These are phyloP conservation scores for Drosophila mojavensis DNA, from an alignment of 1,140 invertebrate genomes.

Conservation along the genomic window DNA sequence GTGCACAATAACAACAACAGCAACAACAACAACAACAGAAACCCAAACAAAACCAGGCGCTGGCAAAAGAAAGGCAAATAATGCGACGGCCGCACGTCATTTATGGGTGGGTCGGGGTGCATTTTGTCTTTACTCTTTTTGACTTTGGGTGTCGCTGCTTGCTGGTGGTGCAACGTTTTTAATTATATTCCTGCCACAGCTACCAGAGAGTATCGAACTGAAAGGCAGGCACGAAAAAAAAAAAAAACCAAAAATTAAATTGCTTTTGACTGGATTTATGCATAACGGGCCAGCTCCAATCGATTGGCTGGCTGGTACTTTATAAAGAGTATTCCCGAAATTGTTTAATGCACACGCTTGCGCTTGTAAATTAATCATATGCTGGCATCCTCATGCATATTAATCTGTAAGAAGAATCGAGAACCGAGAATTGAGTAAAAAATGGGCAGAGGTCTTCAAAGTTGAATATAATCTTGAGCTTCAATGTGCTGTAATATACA, in stretches of 20 bases:
- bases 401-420: not conserved
- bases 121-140: not conserved
- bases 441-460: not conserved
- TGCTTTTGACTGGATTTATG: constrained; percentile 33
- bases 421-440: not conserved
- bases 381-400: constrained; percentile 1
- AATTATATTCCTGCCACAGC: constrained; percentile 65
- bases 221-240: constrained; percentile 13
- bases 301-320: not conserved
- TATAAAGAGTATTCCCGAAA: constrained; percentile 5
- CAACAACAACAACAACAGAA: not conserved
- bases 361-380: constrained; percentile 29
- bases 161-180: constrained; percentile 64
- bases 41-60: not conserved
- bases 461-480: not conserved
- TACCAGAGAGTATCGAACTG: constrained; percentile 36
- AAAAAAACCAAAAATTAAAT: constrained; percentile 28
- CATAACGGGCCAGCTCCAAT: not conserved
- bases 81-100: constrained; percentile 76
- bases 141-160: constrained; percentile 21
- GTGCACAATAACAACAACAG: constrained; percentile 1
- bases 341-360: constrained; percentile 1
- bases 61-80: constrained; percentile 78
- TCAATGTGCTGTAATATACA: not conserved
- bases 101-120: constrained; percentile 63